These are phyloP conservation scores for Trichogramma dendrolimi DNA, from an alignment of 2,888 invertebrate species.

Conservation along the genomic window DNA sequence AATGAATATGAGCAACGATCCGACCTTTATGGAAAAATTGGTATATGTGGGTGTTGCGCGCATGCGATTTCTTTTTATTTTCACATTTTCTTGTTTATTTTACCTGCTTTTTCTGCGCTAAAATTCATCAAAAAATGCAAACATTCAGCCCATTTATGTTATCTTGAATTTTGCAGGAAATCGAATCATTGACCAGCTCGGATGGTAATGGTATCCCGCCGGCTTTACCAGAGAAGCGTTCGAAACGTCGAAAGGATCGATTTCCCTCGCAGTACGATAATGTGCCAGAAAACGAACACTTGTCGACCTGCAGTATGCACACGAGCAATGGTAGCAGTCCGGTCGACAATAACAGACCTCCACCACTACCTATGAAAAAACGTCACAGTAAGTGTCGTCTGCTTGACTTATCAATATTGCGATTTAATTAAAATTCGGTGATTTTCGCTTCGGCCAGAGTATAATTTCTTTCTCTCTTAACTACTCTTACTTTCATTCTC, in stretches of 20 bases:
- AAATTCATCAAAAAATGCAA: background rate
- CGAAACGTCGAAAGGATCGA: slow-evolving; percentile 56
- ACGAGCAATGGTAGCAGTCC: slow-evolving; percentile 49
- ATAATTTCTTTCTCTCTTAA: too few relatives aligned
- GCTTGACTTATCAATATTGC: too few relatives aligned
- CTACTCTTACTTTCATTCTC: too few relatives aligned
- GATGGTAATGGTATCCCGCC: slow-evolving; percentile 53
- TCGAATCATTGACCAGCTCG: slow-evolving; percentile 39
- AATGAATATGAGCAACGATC: slow-evolving; percentile 40
- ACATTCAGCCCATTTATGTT: background rate
- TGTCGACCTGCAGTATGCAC: slow-evolving; percentile 50
- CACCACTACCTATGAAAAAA: slow-evolving; percentile 89
- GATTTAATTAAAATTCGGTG: too few relatives aligned
- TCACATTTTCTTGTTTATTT: background rate
- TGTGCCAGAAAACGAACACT: slow-evolving; percentile 57
- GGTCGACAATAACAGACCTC: slow-evolving; percentile 66
- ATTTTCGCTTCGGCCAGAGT: too few relatives aligned
- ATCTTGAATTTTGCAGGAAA: slow-evolving; percentile 37
- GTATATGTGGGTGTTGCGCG: slow-evolving; percentile 46
- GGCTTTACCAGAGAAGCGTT: slow-evolving; percentile 63
- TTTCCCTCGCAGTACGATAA: slow-evolving; percentile 71
- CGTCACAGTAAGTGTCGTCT: slow-evolving; percentile 79
- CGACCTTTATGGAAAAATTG: slow-evolving; percentile 45
- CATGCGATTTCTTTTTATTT: slow-evolving; percentile 24
- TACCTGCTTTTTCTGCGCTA: background rate